phyloP scores from a whole-genome alignment of 2,888 invertebrate species.

The Trissolcus japonicus region DNA sequence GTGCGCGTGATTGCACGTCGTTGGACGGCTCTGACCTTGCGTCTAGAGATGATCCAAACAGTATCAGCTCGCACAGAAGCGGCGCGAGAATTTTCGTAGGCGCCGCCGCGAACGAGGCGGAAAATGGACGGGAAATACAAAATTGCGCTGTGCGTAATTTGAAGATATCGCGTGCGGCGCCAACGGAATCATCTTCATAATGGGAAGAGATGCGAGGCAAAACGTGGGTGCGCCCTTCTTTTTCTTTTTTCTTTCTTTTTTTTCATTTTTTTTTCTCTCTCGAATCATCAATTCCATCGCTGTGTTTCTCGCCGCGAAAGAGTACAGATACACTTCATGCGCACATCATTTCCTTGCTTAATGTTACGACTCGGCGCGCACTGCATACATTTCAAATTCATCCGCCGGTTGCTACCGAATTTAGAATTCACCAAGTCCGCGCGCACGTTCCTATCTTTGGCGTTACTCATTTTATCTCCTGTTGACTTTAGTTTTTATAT shows the following conservation, averaged over 20 bases:
- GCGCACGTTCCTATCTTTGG: too few species aligned
- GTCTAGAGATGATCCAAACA: conserved; percentile 15
- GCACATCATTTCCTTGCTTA: conserved; percentile 26
- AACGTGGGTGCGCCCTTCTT: conserved; percentile 2
- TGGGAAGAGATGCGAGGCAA: conserved; percentile 64
- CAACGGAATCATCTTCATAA: conserved; percentile 52
- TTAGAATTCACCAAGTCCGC: not conserved
- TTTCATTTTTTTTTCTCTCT: conserved; percentile 23
- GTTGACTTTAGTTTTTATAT: too few species aligned
- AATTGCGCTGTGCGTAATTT: conserved; percentile 38
- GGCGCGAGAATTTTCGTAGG: conserved; percentile 6
- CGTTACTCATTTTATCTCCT: too few species aligned
- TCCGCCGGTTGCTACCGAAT: conserved; percentile 18
- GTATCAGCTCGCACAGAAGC: conserved; percentile 11
- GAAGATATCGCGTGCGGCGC: conserved; percentile 40
- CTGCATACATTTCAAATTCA: conserved; percentile 21
- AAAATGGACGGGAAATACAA: conserved; percentile 30
- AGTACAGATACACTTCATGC: conserved; percentile 17
- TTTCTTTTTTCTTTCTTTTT: too few species aligned
- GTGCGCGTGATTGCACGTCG: conserved; percentile 26
- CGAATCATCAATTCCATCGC: conserved; percentile 39
- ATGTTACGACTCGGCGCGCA: conserved; percentile 16
- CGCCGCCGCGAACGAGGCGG: conserved; percentile 14
- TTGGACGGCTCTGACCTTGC: conserved; percentile 27
- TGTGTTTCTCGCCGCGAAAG: conserved; percentile 27